These are phyloP conservation scores for Agrochola macilenta DNA, from an alignment of 2,888 invertebrate genomes.

Conservation along the genomic window DNA sequence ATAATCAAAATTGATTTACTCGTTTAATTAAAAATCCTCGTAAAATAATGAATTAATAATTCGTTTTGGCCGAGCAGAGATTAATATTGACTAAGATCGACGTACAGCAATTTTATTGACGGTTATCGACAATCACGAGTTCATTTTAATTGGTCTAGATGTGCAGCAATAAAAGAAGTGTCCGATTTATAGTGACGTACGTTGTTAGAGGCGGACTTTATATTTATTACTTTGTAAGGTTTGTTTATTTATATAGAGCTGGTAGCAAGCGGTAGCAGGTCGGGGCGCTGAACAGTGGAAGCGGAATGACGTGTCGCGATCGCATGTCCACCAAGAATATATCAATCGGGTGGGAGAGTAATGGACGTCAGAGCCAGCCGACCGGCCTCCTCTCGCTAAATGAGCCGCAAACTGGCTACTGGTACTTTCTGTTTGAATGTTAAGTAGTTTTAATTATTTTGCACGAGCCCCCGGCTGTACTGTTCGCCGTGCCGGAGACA, in stretches of 20 bases:
- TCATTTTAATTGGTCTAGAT: constrained; percentile 80
- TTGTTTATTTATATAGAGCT: constrained; percentile 78
- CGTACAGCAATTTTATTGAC: constrained; percentile 68
- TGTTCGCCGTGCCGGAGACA: constrained; percentile 77
- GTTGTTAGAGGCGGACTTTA: constrained; percentile 78
- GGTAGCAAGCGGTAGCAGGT: constrained; percentile 66
- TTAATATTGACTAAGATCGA: constrained; percentile 68
- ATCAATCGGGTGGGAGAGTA: constrained; percentile 87
- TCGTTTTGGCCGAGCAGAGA: constrained; percentile 51
- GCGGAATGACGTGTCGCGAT: constrained; percentile 87
- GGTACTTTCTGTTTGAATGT: constrained; percentile 87
- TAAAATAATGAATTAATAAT: constrained; percentile 54
- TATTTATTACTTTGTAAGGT: constrained; percentile 81
- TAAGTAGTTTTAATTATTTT: constrained; percentile 90
- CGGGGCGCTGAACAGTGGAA: constrained; percentile 69
- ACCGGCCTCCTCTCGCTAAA: constrained; percentile 80
- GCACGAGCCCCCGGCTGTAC: constrained; percentile 82
- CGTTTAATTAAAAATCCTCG: constrained; percentile 54
- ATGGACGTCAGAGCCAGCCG: constrained; percentile 80
- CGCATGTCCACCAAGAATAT: constrained; percentile 88
- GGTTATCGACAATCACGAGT: constrained; percentile 84
- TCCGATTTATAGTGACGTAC: constrained; percentile 83
- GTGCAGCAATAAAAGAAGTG: constrained; percentile 82
- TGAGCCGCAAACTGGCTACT: constrained; percentile 85
- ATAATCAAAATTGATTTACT: constrained; percentile 58